Percentiles rank a stretch among this genome's conserved stretches.
Conservation (phyloP, 1,140 invertebrate genomes). For the Anagrus nilaparvatae region DNA sequence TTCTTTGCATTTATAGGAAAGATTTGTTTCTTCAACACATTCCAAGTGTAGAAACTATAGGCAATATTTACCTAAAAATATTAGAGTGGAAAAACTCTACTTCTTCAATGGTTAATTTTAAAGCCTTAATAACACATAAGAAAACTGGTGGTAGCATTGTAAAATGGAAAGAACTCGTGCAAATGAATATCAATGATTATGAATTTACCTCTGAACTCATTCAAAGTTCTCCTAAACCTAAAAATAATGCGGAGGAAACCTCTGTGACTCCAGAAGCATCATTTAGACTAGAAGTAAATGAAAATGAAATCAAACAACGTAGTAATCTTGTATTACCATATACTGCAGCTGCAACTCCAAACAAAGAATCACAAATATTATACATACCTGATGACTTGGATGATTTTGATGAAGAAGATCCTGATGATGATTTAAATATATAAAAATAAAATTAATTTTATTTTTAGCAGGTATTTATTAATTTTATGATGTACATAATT, state of each 20-base stretch:
- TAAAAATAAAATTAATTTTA: slow-evolving; percentile 20
- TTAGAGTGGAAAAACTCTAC: slow-evolving; percentile 13
- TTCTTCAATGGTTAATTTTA: slow-evolving; percentile 24
- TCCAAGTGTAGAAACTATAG: slow-evolving; percentile 32
- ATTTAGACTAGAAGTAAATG: slow-evolving; percentile 35
- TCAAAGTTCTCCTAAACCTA: slow-evolving; percentile 9
- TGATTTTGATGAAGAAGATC: slow-evolving; percentile 49
- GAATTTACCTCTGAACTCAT: slow-evolving; percentile 18
- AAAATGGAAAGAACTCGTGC: slow-evolving; percentile 24
- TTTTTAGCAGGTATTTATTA: slow-evolving; percentile 18
- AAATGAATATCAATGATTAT: slow-evolving; percentile 25
- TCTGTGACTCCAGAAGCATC: slow-evolving; percentile 24
- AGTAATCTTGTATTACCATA: slow-evolving; percentile 32
- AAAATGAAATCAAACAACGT: slow-evolving; percentile 32
- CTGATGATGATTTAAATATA: slow-evolving; percentile 42
- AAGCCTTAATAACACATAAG: slow-evolving; percentile 19
- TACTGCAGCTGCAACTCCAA: slow-evolving; percentile 19
- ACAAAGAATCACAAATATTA: slow-evolving; percentile 37
- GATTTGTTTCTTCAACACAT: slow-evolving; percentile 27
- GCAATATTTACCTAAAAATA: slow-evolving; percentile 31
- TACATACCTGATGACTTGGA: slow-evolving; percentile 44
- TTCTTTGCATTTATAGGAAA: slow-evolving; percentile 34
- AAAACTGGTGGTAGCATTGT: slow-evolving; percentile 27
- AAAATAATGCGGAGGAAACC: slow-evolving; percentile 14
- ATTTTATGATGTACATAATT: too few relatives aligned